Conservation (phyloP, 2,888 invertebrate species). For the Emmelina monodactyla region DNA sequence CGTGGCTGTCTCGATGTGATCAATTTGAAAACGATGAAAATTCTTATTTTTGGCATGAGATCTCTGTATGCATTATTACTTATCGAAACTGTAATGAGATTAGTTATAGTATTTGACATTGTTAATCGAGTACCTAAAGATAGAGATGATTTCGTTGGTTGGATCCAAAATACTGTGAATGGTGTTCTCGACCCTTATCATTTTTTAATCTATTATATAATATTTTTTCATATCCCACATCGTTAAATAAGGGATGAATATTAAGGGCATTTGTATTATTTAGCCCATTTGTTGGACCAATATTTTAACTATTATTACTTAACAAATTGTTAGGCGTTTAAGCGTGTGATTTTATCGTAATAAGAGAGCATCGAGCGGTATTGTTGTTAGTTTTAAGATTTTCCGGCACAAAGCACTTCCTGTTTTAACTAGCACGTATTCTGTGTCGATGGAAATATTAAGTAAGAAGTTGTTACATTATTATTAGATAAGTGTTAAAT, state of each 20-base stretch:
- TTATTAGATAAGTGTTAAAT: constrained; percentile 67
- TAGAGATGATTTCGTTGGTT: constrained; percentile 59
- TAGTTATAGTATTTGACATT: constrained; percentile 64
- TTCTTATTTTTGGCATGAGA: constrained; percentile 44
- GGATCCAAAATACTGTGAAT: constrained; percentile 42
- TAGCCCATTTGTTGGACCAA: constrained; percentile 68
- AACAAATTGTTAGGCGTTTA: constrained; percentile 66
- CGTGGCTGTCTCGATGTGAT: constrained; percentile 58
- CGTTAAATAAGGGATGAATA: constrained; percentile 67
- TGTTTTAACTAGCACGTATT: constrained; percentile 67
- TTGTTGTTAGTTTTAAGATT: constrained; percentile 64
- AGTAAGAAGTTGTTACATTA: constrained; percentile 66
- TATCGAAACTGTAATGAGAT: constrained; percentile 63
- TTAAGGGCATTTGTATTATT: constrained; percentile 67
- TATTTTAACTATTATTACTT: constrained; percentile 67
- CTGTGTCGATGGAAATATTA: constrained; percentile 65
- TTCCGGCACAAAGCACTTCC: constrained; percentile 67
- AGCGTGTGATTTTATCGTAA: constrained; percentile 66
- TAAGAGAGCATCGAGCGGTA: constrained; percentile 64
- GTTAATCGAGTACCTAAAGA: constrained; percentile 62
- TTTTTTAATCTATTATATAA: constrained; percentile 65
- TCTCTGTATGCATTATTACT: constrained; percentile 57
- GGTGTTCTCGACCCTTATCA: constrained; percentile 61
- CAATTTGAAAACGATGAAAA: constrained; percentile 39
- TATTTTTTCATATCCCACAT: constrained; percentile 66